Conservation (phyloP, 2,888 invertebrate genomes). For the Lasioglossum villosulum region DNA sequence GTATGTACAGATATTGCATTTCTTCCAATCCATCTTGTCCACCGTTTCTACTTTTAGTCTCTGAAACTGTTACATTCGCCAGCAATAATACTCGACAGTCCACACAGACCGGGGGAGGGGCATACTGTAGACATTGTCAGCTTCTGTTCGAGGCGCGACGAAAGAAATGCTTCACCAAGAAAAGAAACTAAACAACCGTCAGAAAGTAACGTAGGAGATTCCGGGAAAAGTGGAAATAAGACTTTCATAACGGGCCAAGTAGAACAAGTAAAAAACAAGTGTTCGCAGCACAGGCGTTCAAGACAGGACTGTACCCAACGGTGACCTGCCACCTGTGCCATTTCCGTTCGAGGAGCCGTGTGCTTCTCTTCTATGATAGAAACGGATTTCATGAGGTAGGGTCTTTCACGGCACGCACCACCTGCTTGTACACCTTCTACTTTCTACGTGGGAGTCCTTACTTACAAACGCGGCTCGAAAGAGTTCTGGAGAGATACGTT, state of each 20-base stretch:
- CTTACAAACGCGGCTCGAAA: background rate
- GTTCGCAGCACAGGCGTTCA: constrained; percentile 32
- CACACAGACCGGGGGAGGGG: no score
- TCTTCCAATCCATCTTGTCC: background rate
- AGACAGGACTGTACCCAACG: constrained; percentile 49
- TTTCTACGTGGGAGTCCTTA: background rate
- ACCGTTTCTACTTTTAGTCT: background rate
- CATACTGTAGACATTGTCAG: background rate
- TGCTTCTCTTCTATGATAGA: constrained; percentile 10
- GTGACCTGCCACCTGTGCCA: constrained; percentile 48
- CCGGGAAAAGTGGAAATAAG: constrained; percentile 36
- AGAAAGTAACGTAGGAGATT: background rate
- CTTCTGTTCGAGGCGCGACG: background rate
- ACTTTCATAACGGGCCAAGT: constrained; percentile 59
- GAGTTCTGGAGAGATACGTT: background rate
- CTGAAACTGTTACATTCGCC: background rate
- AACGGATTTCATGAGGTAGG: constrained; percentile 17
- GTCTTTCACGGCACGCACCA: background rate
- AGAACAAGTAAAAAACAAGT: constrained; percentile 49
- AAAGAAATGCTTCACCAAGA: background rate
- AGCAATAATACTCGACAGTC: background rate
- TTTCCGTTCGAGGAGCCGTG: constrained; percentile 14
- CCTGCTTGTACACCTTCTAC: background rate
- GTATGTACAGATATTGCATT: background rate
- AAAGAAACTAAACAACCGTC: constrained; percentile 5